A percentile compares a stretch with the other conserved stretches of the same genome.
Evolutionary conservation across 2,888 invertebrate species (phyloP).

Genomic region (Drosophila koepferae): DNA sequence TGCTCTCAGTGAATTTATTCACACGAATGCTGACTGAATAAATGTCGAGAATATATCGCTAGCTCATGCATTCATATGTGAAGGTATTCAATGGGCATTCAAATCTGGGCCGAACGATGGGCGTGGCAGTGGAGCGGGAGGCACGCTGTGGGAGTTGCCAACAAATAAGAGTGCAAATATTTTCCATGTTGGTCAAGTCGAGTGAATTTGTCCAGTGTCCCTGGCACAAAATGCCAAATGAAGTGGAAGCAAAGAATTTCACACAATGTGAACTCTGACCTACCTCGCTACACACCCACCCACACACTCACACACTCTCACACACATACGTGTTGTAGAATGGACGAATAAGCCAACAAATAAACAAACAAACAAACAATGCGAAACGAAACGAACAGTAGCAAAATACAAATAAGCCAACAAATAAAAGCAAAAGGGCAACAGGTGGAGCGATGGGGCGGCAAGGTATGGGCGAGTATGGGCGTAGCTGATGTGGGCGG

Average conservation of each 20-base stretch:
- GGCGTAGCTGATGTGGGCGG: not conserved
- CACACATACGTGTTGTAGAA: slow-evolving; percentile 44
- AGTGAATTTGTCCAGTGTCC: slow-evolving; percentile 65
- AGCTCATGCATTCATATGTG: not conserved
- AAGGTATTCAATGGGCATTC: slow-evolving; percentile 3
- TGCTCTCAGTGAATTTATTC: not conserved
- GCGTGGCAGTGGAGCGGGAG: not conserved
- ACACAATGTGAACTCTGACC: slow-evolving; percentile 68
- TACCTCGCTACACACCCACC: not conserved
- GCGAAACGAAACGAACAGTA: slow-evolving; percentile 31
- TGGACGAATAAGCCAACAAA: slow-evolving; percentile 67
- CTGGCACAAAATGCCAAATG: slow-evolving; percentile 73
- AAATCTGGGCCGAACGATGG: not conserved
- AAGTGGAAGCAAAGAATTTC: slow-evolving; percentile 77
- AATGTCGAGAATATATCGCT: slow-evolving; percentile 1
- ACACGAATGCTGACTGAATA: not conserved
- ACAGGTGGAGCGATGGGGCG: slow-evolving; percentile 27
- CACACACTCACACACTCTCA: not conserved
- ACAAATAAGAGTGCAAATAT: slow-evolving; percentile 49
- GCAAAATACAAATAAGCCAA: slow-evolving; percentile 43
- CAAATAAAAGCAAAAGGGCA: slow-evolving; percentile 28
- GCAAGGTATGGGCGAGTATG: not conserved
- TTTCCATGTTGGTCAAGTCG: slow-evolving; percentile 60
- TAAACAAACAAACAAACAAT: slow-evolving; percentile 54
- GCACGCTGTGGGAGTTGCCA: not conserved